These are phyloP conservation scores for Chaetodon trifascialis DNA, from an alignment of 2,113 vertebrate species.

Conservation along the genomic window DNA sequence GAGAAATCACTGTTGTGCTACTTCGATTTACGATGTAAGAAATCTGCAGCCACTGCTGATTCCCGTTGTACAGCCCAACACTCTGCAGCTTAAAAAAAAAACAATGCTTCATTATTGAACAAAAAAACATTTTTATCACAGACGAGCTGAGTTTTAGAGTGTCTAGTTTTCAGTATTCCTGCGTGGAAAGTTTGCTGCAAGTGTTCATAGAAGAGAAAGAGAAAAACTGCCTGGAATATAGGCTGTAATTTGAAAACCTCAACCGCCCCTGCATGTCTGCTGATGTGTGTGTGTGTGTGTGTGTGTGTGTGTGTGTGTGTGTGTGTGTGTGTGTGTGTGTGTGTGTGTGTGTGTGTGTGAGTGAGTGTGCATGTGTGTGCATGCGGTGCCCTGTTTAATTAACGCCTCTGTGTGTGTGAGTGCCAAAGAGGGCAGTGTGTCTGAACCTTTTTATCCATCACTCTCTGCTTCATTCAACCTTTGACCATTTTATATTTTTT, in stretches of 20 bases:
- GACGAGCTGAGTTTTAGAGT: neutral
- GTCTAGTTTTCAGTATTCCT: constrained; percentile 6
- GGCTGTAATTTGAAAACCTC: constrained; percentile 81
- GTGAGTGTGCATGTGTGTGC: constrained; percentile 15
- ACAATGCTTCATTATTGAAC: neutral
- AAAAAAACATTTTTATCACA: neutral
- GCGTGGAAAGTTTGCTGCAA: constrained; percentile 34
- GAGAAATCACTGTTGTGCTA: neutral
- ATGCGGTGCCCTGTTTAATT: constrained; percentile 58
- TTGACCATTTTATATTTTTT: constrained; percentile 5
- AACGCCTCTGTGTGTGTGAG: constrained; percentile 34
- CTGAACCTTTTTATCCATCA: constrained; percentile 35
- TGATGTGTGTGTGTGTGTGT: constrained; percentile 22
- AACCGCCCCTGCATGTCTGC: constrained; percentile 68
- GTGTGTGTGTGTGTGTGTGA: constrained; percentile 20
- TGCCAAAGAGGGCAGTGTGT: constrained; percentile 56
- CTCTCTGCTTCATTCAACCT: constrained; percentile 18
- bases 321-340: constrained; percentile 37
- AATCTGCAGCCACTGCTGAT: neutral
- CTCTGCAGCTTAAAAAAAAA: neutral
- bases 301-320: constrained; percentile 17
- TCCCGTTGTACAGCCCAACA: neutral
- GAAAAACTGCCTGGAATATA: constrained; percentile 61
- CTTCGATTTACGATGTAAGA: neutral
- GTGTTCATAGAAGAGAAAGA: constrained; percentile 41